phyloP scores from a whole-genome alignment of 2,888 invertebrate species.

The Andrena chrysosceles region DNA sequence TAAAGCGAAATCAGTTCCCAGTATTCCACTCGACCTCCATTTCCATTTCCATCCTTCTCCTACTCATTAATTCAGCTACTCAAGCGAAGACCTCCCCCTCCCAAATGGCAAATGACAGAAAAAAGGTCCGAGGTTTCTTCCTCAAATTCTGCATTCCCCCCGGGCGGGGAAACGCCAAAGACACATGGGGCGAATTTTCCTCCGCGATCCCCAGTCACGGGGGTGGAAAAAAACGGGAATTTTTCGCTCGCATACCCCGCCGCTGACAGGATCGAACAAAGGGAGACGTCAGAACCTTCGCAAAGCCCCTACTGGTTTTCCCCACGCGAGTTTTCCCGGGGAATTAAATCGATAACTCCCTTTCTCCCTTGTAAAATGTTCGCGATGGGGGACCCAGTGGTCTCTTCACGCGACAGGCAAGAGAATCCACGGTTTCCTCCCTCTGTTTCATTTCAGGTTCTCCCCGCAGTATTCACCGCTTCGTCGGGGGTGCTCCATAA shows the following conservation, averaged over 20 bases:
- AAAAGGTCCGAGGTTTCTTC: too few relatives aligned
- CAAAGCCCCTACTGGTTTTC: slow-evolving; percentile 57
- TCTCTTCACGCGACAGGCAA: slow-evolving; percentile 24
- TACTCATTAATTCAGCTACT: slow-evolving; percentile 3
- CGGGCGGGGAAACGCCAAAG: too few relatives aligned
- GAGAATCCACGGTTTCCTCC: slow-evolving; percentile 5
- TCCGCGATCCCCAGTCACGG: too few relatives aligned
- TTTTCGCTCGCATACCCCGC: slow-evolving; percentile 11
- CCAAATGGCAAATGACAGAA: too few relatives aligned
- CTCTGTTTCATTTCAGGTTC: slow-evolving; percentile 4
- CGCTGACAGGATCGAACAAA: slow-evolving; percentile 47
- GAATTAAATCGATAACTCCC: slow-evolving; percentile 84
- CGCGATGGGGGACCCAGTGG: slow-evolving; percentile 60
- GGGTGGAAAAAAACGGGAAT: slow-evolving; percentile 1
- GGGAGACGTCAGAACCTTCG: slow-evolving; percentile 45
- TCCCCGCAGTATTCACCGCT: background rate
- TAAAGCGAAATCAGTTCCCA: background rate
- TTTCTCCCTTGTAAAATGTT: slow-evolving; percentile 76
- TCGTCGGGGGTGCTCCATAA: slow-evolving; percentile 14
- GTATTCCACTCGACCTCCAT: background rate
- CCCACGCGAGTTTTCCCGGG: slow-evolving; percentile 79
- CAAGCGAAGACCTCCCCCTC: background rate
- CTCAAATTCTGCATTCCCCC: too few relatives aligned
- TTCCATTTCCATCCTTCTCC: background rate
- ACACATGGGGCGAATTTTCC: too few relatives aligned